These are phyloP conservation scores for Epinephelus coioides DNA, from an alignment of 2,797 vertebrate genomes.

Conservation along the genomic window DNA sequence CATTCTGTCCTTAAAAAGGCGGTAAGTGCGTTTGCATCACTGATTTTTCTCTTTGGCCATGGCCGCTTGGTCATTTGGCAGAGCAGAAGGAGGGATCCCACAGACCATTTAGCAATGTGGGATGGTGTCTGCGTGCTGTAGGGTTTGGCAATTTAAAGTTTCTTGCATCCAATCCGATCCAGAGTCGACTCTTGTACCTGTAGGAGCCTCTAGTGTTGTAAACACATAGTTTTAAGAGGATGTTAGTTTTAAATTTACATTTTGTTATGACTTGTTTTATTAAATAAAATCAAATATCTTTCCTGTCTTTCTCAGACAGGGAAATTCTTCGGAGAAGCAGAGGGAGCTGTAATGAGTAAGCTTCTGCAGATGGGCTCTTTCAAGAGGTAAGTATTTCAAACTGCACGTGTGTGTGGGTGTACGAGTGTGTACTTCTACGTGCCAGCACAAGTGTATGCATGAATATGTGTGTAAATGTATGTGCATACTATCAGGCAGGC, in stretches of 20 bases:
- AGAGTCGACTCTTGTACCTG: slow-evolving; percentile 5
- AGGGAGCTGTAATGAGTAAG: slow-evolving; percentile 98
- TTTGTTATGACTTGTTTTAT: slow-evolving; percentile 22
- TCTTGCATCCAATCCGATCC: not conserved
- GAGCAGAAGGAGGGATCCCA: not conserved
- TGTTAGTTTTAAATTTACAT: slow-evolving; percentile 2
- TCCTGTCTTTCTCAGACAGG: slow-evolving; percentile 88
- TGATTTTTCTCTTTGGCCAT: not conserved
- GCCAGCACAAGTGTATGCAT: slow-evolving; percentile 4
- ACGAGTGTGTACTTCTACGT: slow-evolving; percentile 7
- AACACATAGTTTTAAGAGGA: not conserved
- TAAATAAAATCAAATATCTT: slow-evolving; percentile 23
- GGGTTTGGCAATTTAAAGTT: slow-evolving; percentile 2
- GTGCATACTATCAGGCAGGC: slow-evolving; percentile 59
- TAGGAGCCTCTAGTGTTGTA: not conserved
- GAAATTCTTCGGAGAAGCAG: slow-evolving; percentile 95
- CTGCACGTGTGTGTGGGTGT: slow-evolving; percentile 24
- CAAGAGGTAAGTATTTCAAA: slow-evolving; percentile 90
- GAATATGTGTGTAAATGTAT: slow-evolving; percentile 46
- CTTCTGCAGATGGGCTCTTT: slow-evolving; percentile 97
- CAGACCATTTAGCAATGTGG: slow-evolving; percentile 2
- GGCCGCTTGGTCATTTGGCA: slow-evolving; percentile 3
- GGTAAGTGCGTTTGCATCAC: not conserved
- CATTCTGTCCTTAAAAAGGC: slow-evolving; percentile 5
- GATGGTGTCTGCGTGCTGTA: slow-evolving; percentile 8